These are phyloP conservation scores for Drosophila sechellia DNA, from an alignment of 1,140 invertebrate species.

Conservation along the genomic window DNA sequence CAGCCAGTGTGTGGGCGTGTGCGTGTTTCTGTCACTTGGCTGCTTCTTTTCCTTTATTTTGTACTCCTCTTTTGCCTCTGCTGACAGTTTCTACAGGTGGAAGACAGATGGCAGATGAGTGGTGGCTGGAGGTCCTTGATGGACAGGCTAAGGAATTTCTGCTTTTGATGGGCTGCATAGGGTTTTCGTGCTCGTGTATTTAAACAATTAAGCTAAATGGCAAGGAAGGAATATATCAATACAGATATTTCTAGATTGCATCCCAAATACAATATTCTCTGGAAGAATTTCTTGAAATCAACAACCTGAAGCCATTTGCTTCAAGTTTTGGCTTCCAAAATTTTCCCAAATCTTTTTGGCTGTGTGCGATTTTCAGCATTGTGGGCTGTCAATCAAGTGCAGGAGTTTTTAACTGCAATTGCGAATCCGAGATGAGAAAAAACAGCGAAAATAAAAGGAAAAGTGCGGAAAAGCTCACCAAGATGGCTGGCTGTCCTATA, in stretches of 20 bases:
- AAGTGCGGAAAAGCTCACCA: slow-evolving; percentile 11
- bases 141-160: slow-evolving; percentile 39
- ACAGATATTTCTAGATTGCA: too few species aligned
- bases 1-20: slow-evolving; percentile 8
- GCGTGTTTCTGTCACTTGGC: slow-evolving; percentile 61
- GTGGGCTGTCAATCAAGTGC: slow-evolving; percentile 36
- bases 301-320: too few species aligned
- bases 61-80: slow-evolving; percentile 5
- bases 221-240: too few species aligned
- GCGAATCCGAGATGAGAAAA: neutral
- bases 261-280: too few species aligned
- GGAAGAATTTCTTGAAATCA: too few species aligned
- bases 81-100: slow-evolving; percentile 48
- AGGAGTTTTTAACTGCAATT: slow-evolving; percentile 26
- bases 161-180: slow-evolving; percentile 24
- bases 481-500: slow-evolving; percentile 3
- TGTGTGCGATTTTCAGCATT: slow-evolving; percentile 2
- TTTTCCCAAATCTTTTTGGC: neutral
- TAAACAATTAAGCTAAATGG: neutral
- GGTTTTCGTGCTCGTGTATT: neutral
- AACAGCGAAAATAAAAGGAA: slow-evolving; percentile 7
- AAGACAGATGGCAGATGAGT: slow-evolving; percentile 31
- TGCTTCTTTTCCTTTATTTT: slow-evolving; percentile 6
- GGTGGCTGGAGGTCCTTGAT: slow-evolving; percentile 16
- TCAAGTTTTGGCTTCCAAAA: neutral